Percentiles rank a stretch among this genome's conserved stretches.
These are phyloP conservation scores for Patella pellucida DNA, from an alignment of 2,888 invertebrate genomes.

Conservation along the genomic window DNA sequence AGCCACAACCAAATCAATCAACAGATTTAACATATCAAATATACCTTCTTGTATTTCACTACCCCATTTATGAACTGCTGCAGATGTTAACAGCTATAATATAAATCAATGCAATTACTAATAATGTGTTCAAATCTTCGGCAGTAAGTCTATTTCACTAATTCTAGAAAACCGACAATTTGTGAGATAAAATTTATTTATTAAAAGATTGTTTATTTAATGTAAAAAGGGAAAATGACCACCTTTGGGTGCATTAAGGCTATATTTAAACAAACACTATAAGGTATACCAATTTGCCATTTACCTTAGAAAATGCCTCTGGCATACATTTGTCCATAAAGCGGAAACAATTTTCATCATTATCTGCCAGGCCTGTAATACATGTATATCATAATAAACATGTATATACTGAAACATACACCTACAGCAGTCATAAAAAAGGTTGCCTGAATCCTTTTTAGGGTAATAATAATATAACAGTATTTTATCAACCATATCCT, in stretches of 20 bases:
- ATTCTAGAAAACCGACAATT: no score
- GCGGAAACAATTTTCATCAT: constrained; percentile 71
- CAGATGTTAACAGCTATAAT: constrained; percentile 69
- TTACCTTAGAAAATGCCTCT: constrained; percentile 72
- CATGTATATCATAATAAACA: neutral
- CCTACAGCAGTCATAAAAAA: neutral
- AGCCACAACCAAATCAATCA: constrained; percentile 71
- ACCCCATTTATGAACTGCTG: constrained; percentile 72
- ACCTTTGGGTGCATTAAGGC: no score
- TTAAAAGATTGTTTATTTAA: no score
- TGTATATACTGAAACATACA: constrained; percentile 1
- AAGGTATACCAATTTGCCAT: constrained; percentile 33
- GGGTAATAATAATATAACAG: no score
- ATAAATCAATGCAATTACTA: neutral
- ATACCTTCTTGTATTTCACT: constrained; percentile 73
- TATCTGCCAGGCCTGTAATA: constrained; percentile 68
- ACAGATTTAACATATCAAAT: constrained; percentile 71
- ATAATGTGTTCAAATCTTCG: no score
- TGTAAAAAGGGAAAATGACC: no score
- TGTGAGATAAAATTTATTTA: no score
- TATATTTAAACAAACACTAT: no score
- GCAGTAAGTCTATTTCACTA: no score
- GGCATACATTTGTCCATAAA: constrained; percentile 72
- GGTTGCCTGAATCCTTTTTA: no score
- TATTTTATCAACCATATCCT: no score